A percentile compares a stretch with the other conserved stretches of the same genome.
Conservation (phyloP, 2,888 invertebrate genomes). For the Hartigia nigra region DNA sequence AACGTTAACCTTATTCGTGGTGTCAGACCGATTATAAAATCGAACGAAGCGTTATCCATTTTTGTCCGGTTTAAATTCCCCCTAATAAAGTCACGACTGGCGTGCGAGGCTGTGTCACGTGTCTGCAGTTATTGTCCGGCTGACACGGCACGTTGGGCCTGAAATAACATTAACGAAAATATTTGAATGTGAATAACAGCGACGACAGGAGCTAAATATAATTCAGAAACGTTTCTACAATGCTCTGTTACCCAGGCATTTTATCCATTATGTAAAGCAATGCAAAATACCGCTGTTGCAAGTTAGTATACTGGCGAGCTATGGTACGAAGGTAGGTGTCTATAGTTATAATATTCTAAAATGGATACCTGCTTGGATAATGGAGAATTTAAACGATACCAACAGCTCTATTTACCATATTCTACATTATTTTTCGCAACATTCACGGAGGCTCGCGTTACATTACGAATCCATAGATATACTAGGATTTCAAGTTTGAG, state of each 20-base stretch:
- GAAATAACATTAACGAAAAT: slow-evolving; percentile 54
- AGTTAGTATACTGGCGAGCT: not conserved
- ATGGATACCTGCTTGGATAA: not conserved
- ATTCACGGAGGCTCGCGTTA: not conserved
- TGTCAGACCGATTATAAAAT: slow-evolving; percentile 17
- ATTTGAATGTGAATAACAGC: slow-evolving; percentile 59
- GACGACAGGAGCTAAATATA: slow-evolving; percentile 44
- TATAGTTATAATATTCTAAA: not conserved
- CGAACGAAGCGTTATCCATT: slow-evolving; percentile 22
- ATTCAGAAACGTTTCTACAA: slow-evolving; percentile 59
- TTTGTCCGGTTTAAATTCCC: slow-evolving; percentile 9
- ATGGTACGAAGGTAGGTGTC: not conserved
- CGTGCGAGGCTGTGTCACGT: slow-evolving; percentile 1
- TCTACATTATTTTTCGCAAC: not conserved
- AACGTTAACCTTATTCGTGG: not conserved
- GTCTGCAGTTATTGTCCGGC: slow-evolving; percentile 30
- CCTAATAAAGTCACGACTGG: slow-evolving; percentile 27
- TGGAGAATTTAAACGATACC: not conserved
- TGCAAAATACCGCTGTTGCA: slow-evolving; percentile 53
- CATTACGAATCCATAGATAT: not conserved
- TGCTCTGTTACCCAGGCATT: slow-evolving; percentile 46
- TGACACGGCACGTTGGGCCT: slow-evolving; percentile 39
- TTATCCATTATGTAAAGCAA: slow-evolving; percentile 64
- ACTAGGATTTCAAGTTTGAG: not conserved
- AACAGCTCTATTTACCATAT: not conserved